Percentiles rank a stretch among this genome's conserved stretches.
These are phyloP conservation scores for Bhutanitis thaidina DNA, from an alignment of 2,888 invertebrate genomes.

Conservation along the genomic window DNA sequence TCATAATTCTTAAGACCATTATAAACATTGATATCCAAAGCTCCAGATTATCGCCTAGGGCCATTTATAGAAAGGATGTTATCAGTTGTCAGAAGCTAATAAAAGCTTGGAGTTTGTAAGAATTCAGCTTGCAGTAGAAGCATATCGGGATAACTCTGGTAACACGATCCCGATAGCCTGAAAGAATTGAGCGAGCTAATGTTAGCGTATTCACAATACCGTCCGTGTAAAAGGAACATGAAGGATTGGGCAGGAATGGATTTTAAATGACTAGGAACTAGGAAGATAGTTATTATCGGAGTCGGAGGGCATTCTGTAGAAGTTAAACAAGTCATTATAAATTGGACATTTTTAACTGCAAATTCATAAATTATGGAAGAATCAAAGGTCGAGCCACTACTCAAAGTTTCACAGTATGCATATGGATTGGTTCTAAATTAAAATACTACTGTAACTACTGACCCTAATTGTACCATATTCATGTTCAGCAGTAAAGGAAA, in stretches of 20 bases:
- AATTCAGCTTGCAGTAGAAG: slow-evolving; percentile 75
- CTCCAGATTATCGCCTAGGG: not conserved
- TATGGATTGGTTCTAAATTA: too few species aligned
- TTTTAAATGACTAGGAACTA: not conserved
- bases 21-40: too few species aligned
- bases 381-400: too few species aligned
- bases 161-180: slow-evolving; percentile 79
- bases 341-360: too few species aligned
- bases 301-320: too few species aligned
- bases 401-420: too few species aligned
- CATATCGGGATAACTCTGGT: slow-evolving; percentile 80
- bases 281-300: not conserved
- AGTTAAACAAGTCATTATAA: too few species aligned
- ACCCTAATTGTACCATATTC: too few species aligned
- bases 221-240: slow-evolving; percentile 40
- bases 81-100: not conserved
- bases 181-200: slow-evolving; percentile 61
- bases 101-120: not conserved
- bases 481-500: too few species aligned
- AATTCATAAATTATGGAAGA: too few species aligned
- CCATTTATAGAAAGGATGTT: slow-evolving; percentile 3
- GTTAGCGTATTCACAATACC: slow-evolving; percentile 54
- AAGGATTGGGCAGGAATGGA: slow-evolving; percentile 14
- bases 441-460: too few species aligned
- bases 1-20: too few species aligned